Percentiles rank a stretch among this genome's conserved stretches.
phyloP scores from a whole-genome alignment of 1,140 invertebrate genomes.

The Radopholus similis region DNA sequence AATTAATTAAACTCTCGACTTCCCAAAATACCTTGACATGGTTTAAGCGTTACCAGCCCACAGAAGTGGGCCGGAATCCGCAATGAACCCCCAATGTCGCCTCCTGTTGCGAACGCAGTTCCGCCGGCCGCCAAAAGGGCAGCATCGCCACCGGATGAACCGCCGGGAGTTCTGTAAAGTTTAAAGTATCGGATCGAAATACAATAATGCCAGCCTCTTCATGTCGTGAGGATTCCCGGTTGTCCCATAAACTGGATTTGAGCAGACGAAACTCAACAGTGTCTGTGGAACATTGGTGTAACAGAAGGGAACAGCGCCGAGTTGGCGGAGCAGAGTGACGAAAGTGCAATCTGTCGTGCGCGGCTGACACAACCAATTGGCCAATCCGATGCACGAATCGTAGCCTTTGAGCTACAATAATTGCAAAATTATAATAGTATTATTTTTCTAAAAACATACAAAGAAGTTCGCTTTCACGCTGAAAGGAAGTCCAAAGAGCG shows the following conservation, averaged over 20 bases:
- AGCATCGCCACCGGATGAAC: slow-evolving; percentile 61
- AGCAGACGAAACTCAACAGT: slow-evolving; percentile 56
- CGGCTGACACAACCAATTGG: slow-evolving; percentile 60
- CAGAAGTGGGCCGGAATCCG: slow-evolving; percentile 62
- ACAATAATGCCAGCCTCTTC: slow-evolving; percentile 1
- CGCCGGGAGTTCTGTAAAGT: slow-evolving; percentile 51
- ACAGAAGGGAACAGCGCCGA: slow-evolving; percentile 63
- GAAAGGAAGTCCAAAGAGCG: slow-evolving; percentile 56
- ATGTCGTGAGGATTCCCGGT: slow-evolving; percentile 49
- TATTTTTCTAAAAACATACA: slow-evolving; percentile 28
- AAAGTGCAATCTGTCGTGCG: slow-evolving; percentile 53
- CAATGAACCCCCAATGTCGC: slow-evolving; percentile 62
- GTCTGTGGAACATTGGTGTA: slow-evolving; percentile 64
- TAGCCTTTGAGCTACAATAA: slow-evolving; percentile 60
- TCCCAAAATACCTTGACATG: slow-evolving; percentile 44
- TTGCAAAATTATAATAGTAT: not conserved
- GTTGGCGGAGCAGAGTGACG: slow-evolving; percentile 50
- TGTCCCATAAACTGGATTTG: slow-evolving; percentile 57
- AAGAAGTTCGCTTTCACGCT: slow-evolving; percentile 57
- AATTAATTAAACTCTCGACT: not conserved
- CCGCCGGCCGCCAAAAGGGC: slow-evolving; percentile 59
- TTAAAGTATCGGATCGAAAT: slow-evolving; percentile 14
- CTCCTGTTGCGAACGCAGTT: slow-evolving; percentile 60
- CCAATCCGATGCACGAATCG: slow-evolving; percentile 63
- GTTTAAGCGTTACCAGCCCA: slow-evolving; percentile 62